Evolutionary conservation across 2,113 vertebrate species (phyloP), one percentile per base, ranked within the genome.

Genomic region (Eubucco bourcierii): DNA sequence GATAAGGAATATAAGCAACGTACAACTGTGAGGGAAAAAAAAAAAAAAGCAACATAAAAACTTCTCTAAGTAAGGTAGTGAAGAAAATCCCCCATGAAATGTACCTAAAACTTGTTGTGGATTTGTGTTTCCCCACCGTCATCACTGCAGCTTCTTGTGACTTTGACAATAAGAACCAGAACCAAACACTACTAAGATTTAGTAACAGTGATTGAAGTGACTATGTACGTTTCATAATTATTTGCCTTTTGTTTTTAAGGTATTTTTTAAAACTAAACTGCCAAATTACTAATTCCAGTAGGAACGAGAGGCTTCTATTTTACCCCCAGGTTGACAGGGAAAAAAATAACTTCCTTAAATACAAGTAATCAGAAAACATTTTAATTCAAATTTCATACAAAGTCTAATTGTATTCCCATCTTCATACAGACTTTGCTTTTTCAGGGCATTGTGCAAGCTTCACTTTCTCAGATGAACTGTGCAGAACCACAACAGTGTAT

Each of bases 61-160:
- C 15, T 63, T 87, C 8, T 82, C 11, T 80, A 65, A 84, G 39
- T 50, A 47, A 52, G 17, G 15, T 27, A 67, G 44, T 53, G 17
- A 88, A 86, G 59, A 94, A 94, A 95, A 88, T 77, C 18, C 71
- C 91, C 46, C 37, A 2, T 47, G 50, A 78, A 94, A 86, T 79
- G 59, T 81, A 73, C 65, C 58, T 68, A 75, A 80, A 86, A 88
- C 15, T 88, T 89, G 12, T 33, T 66, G 34, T 73, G 82, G 59
- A 73, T 7, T 0, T 85, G 37, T 83, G 27, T 85, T 95, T 94
- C 80, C n/a, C 24, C 60, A 14, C n/a, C 81, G 44, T 61, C 67
- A 80, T 77, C 67, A 63, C 46, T 87, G 27, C 39, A 77, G 71
- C 72, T 92, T 96, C 67, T 78, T 82, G 50, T 64, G 76, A 73